Conservation (phyloP, 2,888 invertebrate species). For the Sarcophaga variegata region DNA sequence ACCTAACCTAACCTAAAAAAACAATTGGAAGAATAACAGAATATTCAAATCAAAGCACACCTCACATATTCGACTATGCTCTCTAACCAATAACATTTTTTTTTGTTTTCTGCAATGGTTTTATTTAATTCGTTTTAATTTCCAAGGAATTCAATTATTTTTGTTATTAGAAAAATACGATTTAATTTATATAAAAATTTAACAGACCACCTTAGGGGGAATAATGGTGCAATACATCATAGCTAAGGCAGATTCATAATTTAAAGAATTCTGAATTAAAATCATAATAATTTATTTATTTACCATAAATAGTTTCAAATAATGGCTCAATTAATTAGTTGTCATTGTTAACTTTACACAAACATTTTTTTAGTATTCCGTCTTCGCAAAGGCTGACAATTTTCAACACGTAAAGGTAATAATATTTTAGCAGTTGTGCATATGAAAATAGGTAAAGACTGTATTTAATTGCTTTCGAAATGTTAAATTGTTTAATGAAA, state of each 20-base stretch:
- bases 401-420: slow-evolving; percentile 29
- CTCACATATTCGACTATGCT: too few species aligned
- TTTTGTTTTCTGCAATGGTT: too few species aligned
- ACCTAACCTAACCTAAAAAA: too few species aligned
- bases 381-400: slow-evolving; percentile 30
- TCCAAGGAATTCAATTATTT: too few species aligned
- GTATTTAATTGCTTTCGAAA: not conserved
- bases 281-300: not conserved
- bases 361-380: slow-evolving; percentile 37
- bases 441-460: not conserved
- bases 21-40: too few species aligned
- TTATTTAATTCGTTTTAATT: too few species aligned
- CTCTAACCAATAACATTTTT: too few species aligned
- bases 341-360: not conserved
- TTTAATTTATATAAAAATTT: too few species aligned
- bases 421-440: slow-evolving; percentile 14
- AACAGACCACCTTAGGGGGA: too few species aligned
- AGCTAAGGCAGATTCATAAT: not conserved
- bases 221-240: too few species aligned
- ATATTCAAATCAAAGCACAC: too few species aligned
- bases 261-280: not conserved
- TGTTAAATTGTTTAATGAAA: not conserved
- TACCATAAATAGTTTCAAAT: not conserved
- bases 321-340: not conserved
- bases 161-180: too few species aligned